These are phyloP conservation scores for Dreissena polymorpha DNA, from an alignment of 1,140 invertebrate genomes.

Conservation along the genomic window DNA sequence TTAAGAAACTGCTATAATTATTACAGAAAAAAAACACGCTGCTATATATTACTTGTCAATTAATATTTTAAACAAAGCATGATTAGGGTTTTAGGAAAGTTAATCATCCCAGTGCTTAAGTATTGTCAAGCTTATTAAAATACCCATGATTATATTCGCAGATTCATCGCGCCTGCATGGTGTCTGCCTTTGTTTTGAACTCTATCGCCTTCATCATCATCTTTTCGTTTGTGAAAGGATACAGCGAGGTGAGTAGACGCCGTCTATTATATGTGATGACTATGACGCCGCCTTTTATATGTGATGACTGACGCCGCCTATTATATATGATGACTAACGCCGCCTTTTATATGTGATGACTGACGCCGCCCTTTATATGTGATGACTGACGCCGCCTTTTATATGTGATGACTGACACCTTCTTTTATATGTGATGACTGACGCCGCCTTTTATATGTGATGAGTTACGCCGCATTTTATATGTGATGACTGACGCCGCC, in stretches of 20 bases:
- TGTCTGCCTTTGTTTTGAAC: conserved; percentile 63
- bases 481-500: not conserved
- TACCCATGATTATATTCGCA: conserved; percentile 28
- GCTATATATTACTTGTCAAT: too few relatives aligned
- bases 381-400: not conserved
- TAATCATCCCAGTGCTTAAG: too few relatives aligned
- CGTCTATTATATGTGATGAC: too few relatives aligned
- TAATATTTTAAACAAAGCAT: too few relatives aligned
- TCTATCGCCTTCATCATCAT: conserved; percentile 74
- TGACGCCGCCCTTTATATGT: not conserved
- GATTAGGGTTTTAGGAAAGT: too few relatives aligned
- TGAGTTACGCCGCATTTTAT: not conserved
- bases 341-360: too few relatives aligned
- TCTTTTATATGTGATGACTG: too few relatives aligned
- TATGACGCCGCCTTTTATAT: not conserved
- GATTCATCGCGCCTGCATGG: conserved; percentile 73
- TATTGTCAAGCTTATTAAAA: too few relatives aligned
- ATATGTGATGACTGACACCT: not conserved
- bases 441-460: not conserved
- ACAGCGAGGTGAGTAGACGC: conserved; percentile 67
- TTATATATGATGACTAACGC: not conserved
- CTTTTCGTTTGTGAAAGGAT: conserved; percentile 69
- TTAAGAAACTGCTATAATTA: too few relatives aligned
- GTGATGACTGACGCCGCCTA: not conserved
- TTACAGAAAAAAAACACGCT: too few relatives aligned